phyloP scores from a whole-genome alignment of 2,888 invertebrate genomes.

The Patella depressa region DNA sequence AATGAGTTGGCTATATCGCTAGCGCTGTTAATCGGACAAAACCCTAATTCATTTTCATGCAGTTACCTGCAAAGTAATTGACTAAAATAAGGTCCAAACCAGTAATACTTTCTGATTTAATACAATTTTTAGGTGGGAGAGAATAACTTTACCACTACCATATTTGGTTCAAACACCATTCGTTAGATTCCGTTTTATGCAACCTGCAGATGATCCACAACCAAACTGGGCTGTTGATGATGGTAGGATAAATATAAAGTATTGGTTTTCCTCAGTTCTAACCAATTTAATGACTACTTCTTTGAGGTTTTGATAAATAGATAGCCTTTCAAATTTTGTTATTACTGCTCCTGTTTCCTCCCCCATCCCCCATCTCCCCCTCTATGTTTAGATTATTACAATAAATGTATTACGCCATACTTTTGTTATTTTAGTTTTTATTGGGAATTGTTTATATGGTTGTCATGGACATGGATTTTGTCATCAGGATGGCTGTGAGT shows the following conservation, averaged over 20 bases:
- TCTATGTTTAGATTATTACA: too few relatives aligned
- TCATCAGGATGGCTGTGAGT: constrained; percentile 65
- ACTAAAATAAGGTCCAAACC: too few relatives aligned
- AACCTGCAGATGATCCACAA: constrained; percentile 42
- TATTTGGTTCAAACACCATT: constrained; percentile 64
- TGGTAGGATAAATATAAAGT: constrained; percentile 46
- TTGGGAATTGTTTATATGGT: constrained; percentile 69
- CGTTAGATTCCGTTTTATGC: constrained; percentile 68
- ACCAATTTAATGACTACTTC: neutral
- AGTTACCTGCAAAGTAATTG: too few relatives aligned
- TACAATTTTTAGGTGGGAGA: constrained; percentile 62
- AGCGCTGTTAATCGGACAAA: too few relatives aligned
- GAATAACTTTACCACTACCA: constrained; percentile 68
- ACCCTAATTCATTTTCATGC: too few relatives aligned
- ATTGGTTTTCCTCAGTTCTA: constrained; percentile 9
- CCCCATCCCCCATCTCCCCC: too few relatives aligned
- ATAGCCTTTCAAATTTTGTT: too few relatives aligned
- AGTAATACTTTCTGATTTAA: too few relatives aligned
- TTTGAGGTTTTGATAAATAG: too few relatives aligned
- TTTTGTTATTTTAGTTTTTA: constrained; percentile 63
- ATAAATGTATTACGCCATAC: neutral
- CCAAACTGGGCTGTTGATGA: constrained; percentile 71
- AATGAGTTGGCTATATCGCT: too few relatives aligned
- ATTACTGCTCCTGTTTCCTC: too few relatives aligned
- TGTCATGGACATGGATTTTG: constrained; percentile 71